A percentile compares a stretch with the other conserved stretches of the same genome.
Conservation (phyloP, 2,113 vertebrate genomes). For the Pomatostomus ruficeps region DNA sequence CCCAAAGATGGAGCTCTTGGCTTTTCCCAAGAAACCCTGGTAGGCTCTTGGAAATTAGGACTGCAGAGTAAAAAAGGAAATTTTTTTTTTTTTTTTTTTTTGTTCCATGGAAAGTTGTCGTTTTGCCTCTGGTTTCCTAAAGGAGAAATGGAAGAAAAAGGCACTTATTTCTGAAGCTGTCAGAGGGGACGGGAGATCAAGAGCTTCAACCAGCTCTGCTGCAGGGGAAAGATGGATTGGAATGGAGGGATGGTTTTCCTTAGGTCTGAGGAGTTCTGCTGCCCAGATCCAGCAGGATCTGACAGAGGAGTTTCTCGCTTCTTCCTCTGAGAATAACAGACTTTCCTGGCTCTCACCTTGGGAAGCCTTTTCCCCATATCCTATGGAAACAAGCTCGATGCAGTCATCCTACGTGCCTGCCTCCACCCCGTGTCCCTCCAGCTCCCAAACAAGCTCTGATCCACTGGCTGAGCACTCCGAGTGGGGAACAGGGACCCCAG, state of each 20-base stretch:
- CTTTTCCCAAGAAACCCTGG: neutral
- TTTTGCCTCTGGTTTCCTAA: neutral
- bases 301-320: neutral
- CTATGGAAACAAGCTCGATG: neutral
- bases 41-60: neutral
- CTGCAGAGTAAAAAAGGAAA: neutral
- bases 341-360: slow-evolving; percentile 34
- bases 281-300: neutral
- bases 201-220: neutral
- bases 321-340: neutral
- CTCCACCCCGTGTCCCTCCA: neutral
- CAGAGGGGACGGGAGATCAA: neutral
- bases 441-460: neutral
- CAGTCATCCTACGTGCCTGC: neutral
- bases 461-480: neutral
- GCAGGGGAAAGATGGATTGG: neutral
- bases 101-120: neutral
- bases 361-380: neutral
- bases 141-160: neutral
- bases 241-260: neutral
- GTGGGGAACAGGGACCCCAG: neutral
- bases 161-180: neutral
- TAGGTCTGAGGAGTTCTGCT: neutral
- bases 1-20: neutral
- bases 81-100: neutral